Evolutionary conservation across 2,797 vertebrate genomes (phyloP).

Genomic region (Dicrostonyx torquatus): DNA sequence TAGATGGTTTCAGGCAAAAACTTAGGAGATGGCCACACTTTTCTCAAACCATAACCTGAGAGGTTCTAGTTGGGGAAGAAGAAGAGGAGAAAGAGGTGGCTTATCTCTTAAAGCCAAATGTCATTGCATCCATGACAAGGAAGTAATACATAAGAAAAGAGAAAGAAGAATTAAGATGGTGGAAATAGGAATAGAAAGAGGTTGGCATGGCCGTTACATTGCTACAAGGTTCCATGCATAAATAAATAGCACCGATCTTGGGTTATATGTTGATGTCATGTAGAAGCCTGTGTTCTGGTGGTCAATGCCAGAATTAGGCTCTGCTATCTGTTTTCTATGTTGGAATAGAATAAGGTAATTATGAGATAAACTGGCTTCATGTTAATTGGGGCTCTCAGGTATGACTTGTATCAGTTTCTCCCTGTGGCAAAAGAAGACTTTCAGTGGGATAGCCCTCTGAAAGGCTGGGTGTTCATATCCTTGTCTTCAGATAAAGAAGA

Average conservation of each 20-base stretch:
- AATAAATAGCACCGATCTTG: not conserved
- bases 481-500: not conserved
- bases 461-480: not conserved
- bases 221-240: not conserved
- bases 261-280: not conserved
- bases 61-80: not conserved
- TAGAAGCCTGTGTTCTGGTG: accelerated
- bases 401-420: not conserved
- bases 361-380: not conserved
- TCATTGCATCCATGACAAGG: not conserved
- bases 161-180: not conserved
- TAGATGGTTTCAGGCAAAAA: not conserved
- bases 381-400: not conserved
- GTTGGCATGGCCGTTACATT: accelerated
- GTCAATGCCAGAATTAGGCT: accelerated
- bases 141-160: not conserved
- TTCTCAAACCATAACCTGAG: not conserved
- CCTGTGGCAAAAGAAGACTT: not conserved
- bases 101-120: no score
- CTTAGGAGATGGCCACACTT: accelerated
- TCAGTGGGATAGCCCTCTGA: not conserved
- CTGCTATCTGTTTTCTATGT: accelerated
- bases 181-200: not conserved
- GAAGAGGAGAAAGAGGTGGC: not conserved
- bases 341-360: not conserved